A percentile compares a stretch with the other conserved stretches of the same genome.
These are phyloP conservation scores for Petrosia ficiformis DNA, from an alignment of 37 sponge, comb jelly and placozoan species.

Conservation along the genomic window DNA sequence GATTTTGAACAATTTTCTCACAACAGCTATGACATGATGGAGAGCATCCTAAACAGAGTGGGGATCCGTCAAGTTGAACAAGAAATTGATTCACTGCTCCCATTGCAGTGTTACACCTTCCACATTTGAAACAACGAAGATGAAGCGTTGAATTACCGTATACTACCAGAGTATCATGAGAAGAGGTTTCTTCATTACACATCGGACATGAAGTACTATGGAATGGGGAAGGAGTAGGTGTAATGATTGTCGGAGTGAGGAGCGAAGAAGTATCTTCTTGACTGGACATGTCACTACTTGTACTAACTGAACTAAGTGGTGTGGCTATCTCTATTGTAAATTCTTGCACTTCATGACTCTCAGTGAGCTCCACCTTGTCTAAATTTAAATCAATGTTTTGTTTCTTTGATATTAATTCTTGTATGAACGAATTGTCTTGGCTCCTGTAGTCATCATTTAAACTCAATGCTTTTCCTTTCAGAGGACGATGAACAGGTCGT, in stretches of 20 bases:
- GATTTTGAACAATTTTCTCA: constrained; percentile 37
- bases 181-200: background rate
- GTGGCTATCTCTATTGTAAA: background rate
- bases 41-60: constrained; percentile 50
- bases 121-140: constrained; percentile 48
- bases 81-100: constrained; percentile 29
- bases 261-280: background rate
- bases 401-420: no score
- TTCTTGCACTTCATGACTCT: background rate
- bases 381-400: background rate
- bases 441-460: background rate
- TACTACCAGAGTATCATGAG: constrained; percentile 15
- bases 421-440: background rate
- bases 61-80: constrained; percentile 33
- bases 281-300: background rate
- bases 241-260: background rate
- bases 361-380: background rate
- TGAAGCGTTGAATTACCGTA: constrained; percentile 34
- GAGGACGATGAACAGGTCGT: background rate
- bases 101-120: constrained; percentile 13
- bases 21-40: constrained; percentile 45
- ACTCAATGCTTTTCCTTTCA: background rate
- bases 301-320: background rate
- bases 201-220: background rate
- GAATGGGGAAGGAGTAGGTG: background rate